Evolutionary conservation across 2,113 vertebrate species (phyloP), one percentile per base, ranked within the genome.

Genomic region (Gallinago paraguaiae): DNA sequence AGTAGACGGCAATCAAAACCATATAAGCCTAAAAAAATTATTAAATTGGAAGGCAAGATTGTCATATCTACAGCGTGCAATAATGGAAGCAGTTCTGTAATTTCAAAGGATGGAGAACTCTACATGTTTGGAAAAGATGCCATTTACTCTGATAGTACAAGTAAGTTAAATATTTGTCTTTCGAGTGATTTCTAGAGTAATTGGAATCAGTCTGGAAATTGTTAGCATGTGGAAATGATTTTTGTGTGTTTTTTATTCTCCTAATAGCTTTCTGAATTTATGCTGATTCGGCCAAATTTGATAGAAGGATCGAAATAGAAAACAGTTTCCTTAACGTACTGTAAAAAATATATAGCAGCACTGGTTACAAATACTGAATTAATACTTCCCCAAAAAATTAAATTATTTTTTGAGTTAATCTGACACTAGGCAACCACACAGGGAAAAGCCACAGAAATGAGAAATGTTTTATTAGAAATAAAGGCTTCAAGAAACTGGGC

Each of bases 51-150:
- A 98, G 99, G 99, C 83, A 99, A 99, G 97, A 98, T 97, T 63
- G 99, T 99, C 9, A 97, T 99, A 33, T 98, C 98, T 91, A 99
- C 99, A 23, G 99, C 99, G 0, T 99, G 99, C 96, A 99, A 99
- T 98, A 99, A 99, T 68, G 99, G 99, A 96, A 99, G 99, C 97
- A 99, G 99, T 98, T 99, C 99, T 91, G 99, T 99, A 39, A 98
- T 99, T 96, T 99, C 99, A 93, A 99, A 99, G 97, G 99, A 99
- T 82, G 99, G 99, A 94, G 99, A 99, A 93, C 98, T 99, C n/a
- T 99, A 99, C 97, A 99, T 99, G 99, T 99, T 99, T 97, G 99
- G 99, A 88, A 99, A 99, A 98, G 99, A 99, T 97, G 99, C 99
- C 63, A 99, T 99, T 98, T 99, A 99, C 96, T 99, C 99, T 88